Conservation (phyloP, 2,888 invertebrate genomes). For the Cheilosia grossa region DNA sequence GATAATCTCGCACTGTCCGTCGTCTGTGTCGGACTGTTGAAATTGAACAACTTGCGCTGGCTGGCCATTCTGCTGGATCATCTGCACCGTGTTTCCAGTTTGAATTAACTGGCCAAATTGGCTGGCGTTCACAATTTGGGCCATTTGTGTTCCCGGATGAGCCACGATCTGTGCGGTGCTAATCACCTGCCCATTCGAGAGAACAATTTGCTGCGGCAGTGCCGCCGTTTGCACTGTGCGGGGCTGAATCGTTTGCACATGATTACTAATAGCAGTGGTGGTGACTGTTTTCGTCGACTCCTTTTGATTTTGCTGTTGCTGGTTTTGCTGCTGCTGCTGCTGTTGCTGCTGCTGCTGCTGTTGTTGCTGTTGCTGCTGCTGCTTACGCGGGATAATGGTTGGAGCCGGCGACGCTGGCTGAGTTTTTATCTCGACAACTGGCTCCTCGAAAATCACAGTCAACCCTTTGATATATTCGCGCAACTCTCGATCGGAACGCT, state of each 20-base stretch:
- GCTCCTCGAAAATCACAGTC: conserved; percentile 81
- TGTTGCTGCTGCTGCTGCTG: conserved; percentile 31
- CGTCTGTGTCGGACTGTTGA: conserved; percentile 74
- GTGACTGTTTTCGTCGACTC: conserved; percentile 55
- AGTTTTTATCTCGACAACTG: conserved; percentile 67
- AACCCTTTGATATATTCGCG: conserved; percentile 84
- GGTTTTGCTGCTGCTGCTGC: conserved; percentile 49
- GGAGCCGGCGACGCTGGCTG: conserved; percentile 72
- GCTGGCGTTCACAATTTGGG: conserved; percentile 81
- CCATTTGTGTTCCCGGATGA: conserved; percentile 80
- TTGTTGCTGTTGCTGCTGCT: conserved; percentile 72
- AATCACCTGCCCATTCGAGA: conserved; percentile 83
- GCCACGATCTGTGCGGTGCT: conserved; percentile 82
- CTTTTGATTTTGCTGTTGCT: conserved; percentile 54
- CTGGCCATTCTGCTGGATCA: conserved; percentile 82
- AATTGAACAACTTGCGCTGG: conserved; percentile 77
- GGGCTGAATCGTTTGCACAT: conserved; percentile 76
- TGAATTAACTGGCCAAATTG: conserved; percentile 78
- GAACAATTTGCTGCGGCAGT: conserved; percentile 81
- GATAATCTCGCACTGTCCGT: conserved; percentile 78
- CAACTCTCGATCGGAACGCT: conserved; percentile 85
- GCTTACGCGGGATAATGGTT: conserved; percentile 40
- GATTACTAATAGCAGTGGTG: conserved; percentile 76
- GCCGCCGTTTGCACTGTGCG: conserved; percentile 75
- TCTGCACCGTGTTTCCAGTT: conserved; percentile 82